A percentile compares a stretch with the other conserved stretches of the same genome.
These are phyloP conservation scores for Acrocephalus arundinaceus DNA, from an alignment of 2,113 vertebrate genomes.

Conservation along the genomic window DNA sequence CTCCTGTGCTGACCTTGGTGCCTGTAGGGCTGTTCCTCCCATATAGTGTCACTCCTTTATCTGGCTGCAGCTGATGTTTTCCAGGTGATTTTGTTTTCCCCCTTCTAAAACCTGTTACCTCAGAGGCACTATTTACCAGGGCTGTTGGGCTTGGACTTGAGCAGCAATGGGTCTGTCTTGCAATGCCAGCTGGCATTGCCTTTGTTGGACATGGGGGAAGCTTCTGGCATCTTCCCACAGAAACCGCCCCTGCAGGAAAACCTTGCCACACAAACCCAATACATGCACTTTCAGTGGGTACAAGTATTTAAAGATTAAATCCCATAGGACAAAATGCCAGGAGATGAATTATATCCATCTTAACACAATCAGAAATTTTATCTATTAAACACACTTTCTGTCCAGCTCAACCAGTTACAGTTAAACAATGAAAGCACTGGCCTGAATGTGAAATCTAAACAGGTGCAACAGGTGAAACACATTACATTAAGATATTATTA, in stretches of 20 bases:
- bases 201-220: neutral
- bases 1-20: neutral
- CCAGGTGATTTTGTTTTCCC: no score
- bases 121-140: rapidly evolving
- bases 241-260: neutral
- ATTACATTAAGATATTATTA: neutral
- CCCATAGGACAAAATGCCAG: neutral
- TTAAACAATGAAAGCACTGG: neutral
- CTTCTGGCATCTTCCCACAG: neutral
- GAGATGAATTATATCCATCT: neutral
- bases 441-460: neutral
- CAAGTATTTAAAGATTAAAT: slow-evolving; percentile 2
- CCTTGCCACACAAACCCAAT: neutral
- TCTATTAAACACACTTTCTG: neutral
- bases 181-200: neutral
- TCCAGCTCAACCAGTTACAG: neutral
- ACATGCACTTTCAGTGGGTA: neutral
- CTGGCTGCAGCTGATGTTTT: neutral
- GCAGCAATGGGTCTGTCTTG: neutral
- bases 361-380: neutral
- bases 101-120: neutral
- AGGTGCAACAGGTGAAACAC: neutral
- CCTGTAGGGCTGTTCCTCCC: neutral
- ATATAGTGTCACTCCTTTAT: neutral
- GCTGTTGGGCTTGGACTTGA: neutral